phyloP scores from a whole-genome alignment of 2,888 invertebrate species.

The Plutella xylostella region DNA sequence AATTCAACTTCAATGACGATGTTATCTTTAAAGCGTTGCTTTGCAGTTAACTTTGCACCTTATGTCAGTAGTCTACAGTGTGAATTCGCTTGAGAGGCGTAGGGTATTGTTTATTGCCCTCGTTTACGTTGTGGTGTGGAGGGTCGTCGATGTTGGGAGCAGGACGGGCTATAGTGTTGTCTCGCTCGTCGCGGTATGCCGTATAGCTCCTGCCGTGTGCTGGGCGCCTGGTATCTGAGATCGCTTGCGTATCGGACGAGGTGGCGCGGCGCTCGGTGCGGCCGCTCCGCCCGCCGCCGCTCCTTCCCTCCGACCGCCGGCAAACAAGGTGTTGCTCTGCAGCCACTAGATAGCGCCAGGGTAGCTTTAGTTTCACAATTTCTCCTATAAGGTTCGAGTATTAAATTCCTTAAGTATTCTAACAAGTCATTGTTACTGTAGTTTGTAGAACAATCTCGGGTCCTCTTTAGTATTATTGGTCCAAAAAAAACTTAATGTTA shows the following conservation, averaged over 20 bases:
- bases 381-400: too few species aligned
- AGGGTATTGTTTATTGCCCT: slow-evolving; percentile 15
- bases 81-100: slow-evolving; percentile 22
- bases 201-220: slow-evolving; percentile 22
- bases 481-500: too few species aligned
- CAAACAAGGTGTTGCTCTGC: slow-evolving; percentile 8
- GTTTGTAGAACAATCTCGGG: too few species aligned
- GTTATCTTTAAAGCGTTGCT: slow-evolving; percentile 7
- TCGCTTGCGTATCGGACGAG: slow-evolving; percentile 66
- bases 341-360: slow-evolving; percentile 12
- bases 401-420: too few species aligned
- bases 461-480: too few species aligned
- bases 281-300: slow-evolving; percentile 21
- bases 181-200: slow-evolving; percentile 18
- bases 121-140: slow-evolving; percentile 8
- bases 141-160: slow-evolving; percentile 36
- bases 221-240: slow-evolving; percentile 55
- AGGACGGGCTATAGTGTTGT: slow-evolving; percentile 23
- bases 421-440: too few species aligned
- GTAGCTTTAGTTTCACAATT: too few species aligned
- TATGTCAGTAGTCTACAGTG: slow-evolving; percentile 22
- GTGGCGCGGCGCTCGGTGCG: slow-evolving; percentile 49
- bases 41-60: slow-evolving; percentile 18
- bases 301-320: slow-evolving; percentile 13
- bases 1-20: slow-evolving; percentile 29